Base-by-base conservation (phyloP, 2,113 vertebrate species). In the Phyllostomus discolor region DNA sequence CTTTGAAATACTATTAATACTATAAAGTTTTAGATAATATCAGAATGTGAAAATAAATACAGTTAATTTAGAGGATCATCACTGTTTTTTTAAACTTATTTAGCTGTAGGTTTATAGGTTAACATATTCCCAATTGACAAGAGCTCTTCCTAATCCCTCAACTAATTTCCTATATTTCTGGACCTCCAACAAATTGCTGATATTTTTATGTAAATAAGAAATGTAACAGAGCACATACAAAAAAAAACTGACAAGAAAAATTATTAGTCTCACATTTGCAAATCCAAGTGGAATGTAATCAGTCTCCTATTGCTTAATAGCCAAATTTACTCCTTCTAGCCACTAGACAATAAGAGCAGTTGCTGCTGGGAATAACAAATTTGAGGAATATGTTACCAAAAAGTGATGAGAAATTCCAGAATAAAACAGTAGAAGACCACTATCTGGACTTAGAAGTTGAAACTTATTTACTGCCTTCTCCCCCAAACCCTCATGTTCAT, bases 201-300 rank as follows among this genome's bases (percentile, higher is more conserved):
- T 92, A 67, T 62, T 90, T 92, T 92, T 54, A 83, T 87, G 57
- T 54, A 87, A 54, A 75, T 28, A 96, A 59, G n/a, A 96, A 91
- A 79, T 81, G 10, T 73, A 87, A 67, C 6, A 75, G 1, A 75
- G 1, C 22, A 59, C 43, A 1, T 88, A 4, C 31, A 41, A 41
- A 41, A 41, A 41, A 41, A 67, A 87, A 26, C 1, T 72, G 8
- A 87, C 20, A 80, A 24, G 66, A 85, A 96, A 92, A 88, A 64
- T 7, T 87, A 76, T 90, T 54, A 79, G 3, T 82, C 38, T 96
- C 50, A 66, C 24, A 62, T 0, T 86, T 95, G 43, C 41, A 76
- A 95, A 59, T 69, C 16, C 66, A 93, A 80, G 19, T 81, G 17
- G 35, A 92, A 87, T 52, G 50, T 52, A 67, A 73, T 17, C 86